Conservation (phyloP, 2,797 vertebrate genomes). For the Rhadinocentrus ornatus region DNA sequence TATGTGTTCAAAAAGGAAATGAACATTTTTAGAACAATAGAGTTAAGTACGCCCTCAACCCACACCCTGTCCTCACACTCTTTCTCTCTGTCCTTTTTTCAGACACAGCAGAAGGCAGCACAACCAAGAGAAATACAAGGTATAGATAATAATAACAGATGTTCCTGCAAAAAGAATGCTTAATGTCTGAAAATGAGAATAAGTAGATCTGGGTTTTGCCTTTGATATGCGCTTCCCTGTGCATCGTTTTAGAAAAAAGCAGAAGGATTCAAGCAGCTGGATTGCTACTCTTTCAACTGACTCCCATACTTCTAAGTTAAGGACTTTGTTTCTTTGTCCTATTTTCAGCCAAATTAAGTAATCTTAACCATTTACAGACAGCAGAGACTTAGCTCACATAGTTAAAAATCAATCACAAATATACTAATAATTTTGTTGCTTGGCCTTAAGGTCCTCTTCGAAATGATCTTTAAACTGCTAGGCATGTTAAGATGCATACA, state of each 20-base stretch:
- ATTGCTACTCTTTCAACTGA: constrained; percentile 19
- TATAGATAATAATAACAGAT: constrained; percentile 25
- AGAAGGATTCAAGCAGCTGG: background rate
- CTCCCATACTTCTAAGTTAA: background rate
- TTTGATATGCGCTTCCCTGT: constrained; percentile 14
- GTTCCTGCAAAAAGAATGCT: constrained; percentile 12
- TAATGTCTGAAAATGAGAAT: constrained; percentile 7
- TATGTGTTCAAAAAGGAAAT: constrained; percentile 79
- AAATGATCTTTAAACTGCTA: background rate
- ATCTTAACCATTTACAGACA: constrained; percentile 5
- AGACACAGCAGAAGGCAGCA: constrained; percentile 14
- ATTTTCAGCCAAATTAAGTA: constrained; percentile 12
- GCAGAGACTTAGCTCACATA: background rate
- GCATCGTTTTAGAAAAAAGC: constrained; percentile 4
- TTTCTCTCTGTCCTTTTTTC: constrained; percentile 21
- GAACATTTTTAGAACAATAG: constrained; percentile 80
- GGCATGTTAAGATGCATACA: too few species aligned
- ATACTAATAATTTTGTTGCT: background rate
- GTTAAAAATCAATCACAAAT: background rate
- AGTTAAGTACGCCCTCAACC: constrained; percentile 77
- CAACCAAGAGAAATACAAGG: constrained; percentile 4
- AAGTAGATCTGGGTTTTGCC: background rate
- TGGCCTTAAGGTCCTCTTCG: background rate
- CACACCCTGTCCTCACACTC: constrained; percentile 37
- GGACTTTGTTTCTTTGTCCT: background rate